A percentile compares a stretch with the other conserved stretches of the same genome.
phyloP scores from a whole-genome alignment of 2,797 vertebrate genomes.

The Pseudopleuronectes americanus region DNA sequence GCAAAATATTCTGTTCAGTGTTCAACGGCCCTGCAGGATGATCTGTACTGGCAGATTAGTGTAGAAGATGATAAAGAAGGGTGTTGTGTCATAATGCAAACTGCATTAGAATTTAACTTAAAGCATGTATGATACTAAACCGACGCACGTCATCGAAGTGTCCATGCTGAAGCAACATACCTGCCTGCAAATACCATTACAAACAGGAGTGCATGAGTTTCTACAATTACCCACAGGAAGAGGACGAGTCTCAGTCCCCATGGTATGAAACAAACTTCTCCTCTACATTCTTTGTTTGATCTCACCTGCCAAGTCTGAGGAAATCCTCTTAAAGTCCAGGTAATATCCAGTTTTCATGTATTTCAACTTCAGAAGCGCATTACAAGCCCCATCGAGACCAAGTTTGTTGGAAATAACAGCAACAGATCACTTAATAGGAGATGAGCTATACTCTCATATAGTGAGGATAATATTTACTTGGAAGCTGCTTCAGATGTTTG shows the following conservation, averaged over 20 bases:
- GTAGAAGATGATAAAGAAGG: slow-evolving; percentile 11
- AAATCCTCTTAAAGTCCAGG: slow-evolving; percentile 32
- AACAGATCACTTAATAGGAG: slow-evolving; percentile 19
- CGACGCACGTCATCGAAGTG: not conserved
- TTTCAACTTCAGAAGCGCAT: slow-evolving; percentile 25
- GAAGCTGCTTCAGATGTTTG: too few relatives aligned
- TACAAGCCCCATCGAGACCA: slow-evolving; percentile 7
- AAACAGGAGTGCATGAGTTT: slow-evolving; percentile 21
- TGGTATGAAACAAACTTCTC: slow-evolving; percentile 28
- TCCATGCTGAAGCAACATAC: not conserved
- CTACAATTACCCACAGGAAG: slow-evolving; percentile 29
- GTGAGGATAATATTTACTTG: not conserved
- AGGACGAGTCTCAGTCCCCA: slow-evolving; percentile 23
- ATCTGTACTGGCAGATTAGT: slow-evolving; percentile 10
- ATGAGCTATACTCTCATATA: slow-evolving; percentile 25
- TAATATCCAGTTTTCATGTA: slow-evolving; percentile 32
- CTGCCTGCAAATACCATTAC: slow-evolving; percentile 29
- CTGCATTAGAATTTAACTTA: not conserved
- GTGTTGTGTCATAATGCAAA: not conserved
- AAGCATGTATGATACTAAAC: not conserved
- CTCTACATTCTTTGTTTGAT: slow-evolving; percentile 37
- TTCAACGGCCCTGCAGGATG: slow-evolving; percentile 26
- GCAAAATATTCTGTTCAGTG: slow-evolving; percentile 60
- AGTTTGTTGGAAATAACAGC: slow-evolving; percentile 20
- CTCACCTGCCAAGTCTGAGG: slow-evolving; percentile 34